Percentiles rank a stretch among this genome's conserved stretches.
These are phyloP conservation scores for Phengaris alcon DNA, from an alignment of 2,888 invertebrate genomes.

Conservation along the genomic window DNA sequence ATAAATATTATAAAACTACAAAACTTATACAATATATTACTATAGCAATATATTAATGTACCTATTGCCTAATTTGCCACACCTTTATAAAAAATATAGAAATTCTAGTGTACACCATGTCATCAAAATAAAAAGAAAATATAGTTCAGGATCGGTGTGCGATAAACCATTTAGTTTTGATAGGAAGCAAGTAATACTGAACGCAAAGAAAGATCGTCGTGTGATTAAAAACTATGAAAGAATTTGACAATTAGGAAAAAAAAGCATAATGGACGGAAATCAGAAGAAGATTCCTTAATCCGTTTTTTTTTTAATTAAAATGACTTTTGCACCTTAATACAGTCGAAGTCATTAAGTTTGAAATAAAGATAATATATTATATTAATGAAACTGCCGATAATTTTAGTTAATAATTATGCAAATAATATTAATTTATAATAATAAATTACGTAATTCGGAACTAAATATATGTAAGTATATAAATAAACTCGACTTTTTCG, in stretches of 20 bases:
- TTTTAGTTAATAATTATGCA: neutral
- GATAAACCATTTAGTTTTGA: neutral
- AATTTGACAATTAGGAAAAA: neutral
- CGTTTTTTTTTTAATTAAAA: neutral
- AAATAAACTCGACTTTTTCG: neutral
- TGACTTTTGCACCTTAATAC: too few relatives aligned
- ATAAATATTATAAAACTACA: slow-evolving; percentile 3
- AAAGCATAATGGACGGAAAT: neutral
- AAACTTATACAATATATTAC: slow-evolving; percentile 14
- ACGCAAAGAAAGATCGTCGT: neutral
- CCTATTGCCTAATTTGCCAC: slow-evolving; percentile 4
- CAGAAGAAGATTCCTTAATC: neutral
- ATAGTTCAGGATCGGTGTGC: neutral
- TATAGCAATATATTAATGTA: slow-evolving; percentile 7
- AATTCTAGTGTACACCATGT: neutral
- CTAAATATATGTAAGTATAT: neutral
- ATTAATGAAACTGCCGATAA: slow-evolving; percentile 13
- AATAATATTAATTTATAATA: neutral
- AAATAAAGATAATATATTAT: neutral
- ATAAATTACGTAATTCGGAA: slow-evolving; percentile 2
- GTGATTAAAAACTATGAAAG: neutral
- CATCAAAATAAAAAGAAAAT: neutral
- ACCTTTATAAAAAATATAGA: neutral
- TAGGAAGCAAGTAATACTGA: neutral
- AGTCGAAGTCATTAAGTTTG: too few relatives aligned